These are phyloP conservation scores for Hiodon alosoides DNA, from an alignment of 2,113 vertebrate genomes.

Conservation along the genomic window DNA sequence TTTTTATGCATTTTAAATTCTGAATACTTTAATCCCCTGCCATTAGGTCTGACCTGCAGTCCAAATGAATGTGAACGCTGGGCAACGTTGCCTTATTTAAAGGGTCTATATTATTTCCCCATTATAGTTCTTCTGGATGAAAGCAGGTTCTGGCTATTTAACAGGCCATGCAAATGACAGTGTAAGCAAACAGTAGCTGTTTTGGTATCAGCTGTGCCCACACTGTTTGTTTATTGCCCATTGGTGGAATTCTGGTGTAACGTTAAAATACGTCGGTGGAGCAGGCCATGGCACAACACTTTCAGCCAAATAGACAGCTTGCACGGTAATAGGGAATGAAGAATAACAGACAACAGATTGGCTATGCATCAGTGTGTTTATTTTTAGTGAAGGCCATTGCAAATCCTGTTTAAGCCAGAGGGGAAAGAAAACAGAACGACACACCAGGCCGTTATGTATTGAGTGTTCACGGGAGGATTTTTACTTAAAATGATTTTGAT, in stretches of 20 bases:
- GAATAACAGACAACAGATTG: not conserved
- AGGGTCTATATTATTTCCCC: conserved; percentile 1
- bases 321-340: not conserved
- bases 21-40: not conserved
- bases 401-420: not conserved
- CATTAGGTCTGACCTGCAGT: not conserved
- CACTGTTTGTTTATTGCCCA: not conserved
- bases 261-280: not conserved
- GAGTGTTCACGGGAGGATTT: not conserved
- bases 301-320: not conserved
- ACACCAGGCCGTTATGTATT: not conserved
- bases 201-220: not conserved
- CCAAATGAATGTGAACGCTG: not conserved
- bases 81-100: not conserved
- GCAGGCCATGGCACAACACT: not conserved
- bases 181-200: not conserved
- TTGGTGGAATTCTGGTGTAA: not conserved
- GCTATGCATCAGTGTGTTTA: not conserved
- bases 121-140: not conserved
- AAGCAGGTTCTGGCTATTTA: not conserved
- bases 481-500: not conserved
- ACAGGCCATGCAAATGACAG: not conserved
- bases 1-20: not conserved
- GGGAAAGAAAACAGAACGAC: not conserved
- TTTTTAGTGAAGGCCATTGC: not conserved